A percentile compares a stretch with the other conserved stretches of the same genome.
Conservation (phyloP, 2,113 vertebrate genomes). For the Pituophis catenifer region DNA sequence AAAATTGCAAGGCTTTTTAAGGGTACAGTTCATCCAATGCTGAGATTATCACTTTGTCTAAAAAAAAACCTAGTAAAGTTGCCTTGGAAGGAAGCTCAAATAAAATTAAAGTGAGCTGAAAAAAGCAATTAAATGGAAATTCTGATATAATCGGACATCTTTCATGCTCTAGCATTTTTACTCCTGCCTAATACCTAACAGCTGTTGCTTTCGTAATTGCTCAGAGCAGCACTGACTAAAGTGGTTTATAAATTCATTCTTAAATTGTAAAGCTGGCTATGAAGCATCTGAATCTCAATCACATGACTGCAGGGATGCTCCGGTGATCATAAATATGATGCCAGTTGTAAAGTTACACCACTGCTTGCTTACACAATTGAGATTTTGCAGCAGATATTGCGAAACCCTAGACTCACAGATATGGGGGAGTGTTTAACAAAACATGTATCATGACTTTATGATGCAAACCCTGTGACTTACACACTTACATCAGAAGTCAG, state of each 20-base stretch:
- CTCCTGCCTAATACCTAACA: neutral
- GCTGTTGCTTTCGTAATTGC: neutral
- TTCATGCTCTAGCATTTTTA: neutral
- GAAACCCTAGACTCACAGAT: neutral
- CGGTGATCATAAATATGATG: neutral
- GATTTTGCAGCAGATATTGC: neutral
- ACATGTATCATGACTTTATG: neutral
- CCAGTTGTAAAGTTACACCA: neutral
- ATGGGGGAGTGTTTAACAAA: neutral
- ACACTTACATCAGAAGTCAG: neutral
- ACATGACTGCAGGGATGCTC: neutral
- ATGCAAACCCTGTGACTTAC: neutral
- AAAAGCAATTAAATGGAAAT: neutral
- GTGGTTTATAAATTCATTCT: neutral
- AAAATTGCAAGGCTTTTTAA: constrained; percentile 55
- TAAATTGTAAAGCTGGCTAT: neutral
- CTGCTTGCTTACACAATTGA: neutral
- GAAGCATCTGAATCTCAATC: too few relatives aligned
- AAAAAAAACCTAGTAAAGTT: constrained; percentile 36
- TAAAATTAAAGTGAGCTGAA: neutral
- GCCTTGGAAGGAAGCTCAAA: constrained; percentile 32
- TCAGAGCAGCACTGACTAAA: neutral
- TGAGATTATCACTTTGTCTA: constrained; percentile 57
- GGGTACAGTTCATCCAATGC: constrained; percentile 41
- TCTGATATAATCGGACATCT: neutral